Evolutionary conservation across 2,113 vertebrate genomes (phyloP).

Genomic region (Notarius lentiginosus): DNA sequence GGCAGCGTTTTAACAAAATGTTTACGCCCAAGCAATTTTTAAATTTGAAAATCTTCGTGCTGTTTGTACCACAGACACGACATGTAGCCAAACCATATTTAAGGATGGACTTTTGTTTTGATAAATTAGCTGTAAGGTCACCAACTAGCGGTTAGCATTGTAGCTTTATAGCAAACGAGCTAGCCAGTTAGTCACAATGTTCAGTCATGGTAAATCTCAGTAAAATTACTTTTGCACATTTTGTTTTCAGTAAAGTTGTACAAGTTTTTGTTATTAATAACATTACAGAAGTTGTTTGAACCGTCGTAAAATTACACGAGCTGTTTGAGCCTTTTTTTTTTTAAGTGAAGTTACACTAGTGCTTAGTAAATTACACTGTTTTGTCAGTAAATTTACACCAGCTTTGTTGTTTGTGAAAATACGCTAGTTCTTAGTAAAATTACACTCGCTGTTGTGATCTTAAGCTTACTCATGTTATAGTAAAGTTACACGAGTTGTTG

Average conservation of each 20-base stretch:
- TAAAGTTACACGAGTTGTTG: neutral
- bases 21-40: neutral
- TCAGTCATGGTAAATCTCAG: neutral
- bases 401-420: neutral
- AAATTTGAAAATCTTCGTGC: neutral
- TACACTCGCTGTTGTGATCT: too few species aligned
- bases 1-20: neutral
- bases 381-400: neutral
- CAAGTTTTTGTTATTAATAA: neutral
- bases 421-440: neutral
- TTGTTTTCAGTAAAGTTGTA: neutral
- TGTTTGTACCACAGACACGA: neutral
- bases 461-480: neutral
- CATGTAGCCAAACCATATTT: neutral
- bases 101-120: neutral
- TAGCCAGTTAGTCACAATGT: neutral
- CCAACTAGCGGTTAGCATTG: neutral
- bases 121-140: neutral
- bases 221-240: neutral
- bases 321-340: neutral
- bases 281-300: neutral
- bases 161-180: neutral
- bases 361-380: neutral
- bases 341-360: neutral
- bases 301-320: neutral